Evolutionary conservation across 2,113 vertebrate species (phyloP), one percentile per base, ranked within the genome.

Genomic region (Zapus hudsonius): DNA sequence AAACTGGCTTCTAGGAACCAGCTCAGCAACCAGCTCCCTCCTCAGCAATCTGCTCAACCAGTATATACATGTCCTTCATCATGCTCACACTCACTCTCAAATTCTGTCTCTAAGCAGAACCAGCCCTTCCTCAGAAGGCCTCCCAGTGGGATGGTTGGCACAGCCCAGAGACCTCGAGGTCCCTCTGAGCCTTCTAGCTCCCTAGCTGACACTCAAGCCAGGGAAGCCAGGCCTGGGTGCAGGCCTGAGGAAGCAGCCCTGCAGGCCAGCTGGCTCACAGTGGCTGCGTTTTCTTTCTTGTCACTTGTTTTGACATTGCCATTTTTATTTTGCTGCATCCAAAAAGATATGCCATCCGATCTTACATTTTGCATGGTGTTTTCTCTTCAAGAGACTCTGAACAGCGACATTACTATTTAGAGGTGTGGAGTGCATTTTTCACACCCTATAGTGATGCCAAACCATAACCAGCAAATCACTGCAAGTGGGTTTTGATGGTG

Each of bases 1-100:
- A 3, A 0, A 0, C 0, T 1, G 55, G 38, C 0, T 40, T 15
- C 52, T 8, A 61, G 69, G n/a, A 38, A 5, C 0, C 0, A 10
- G 25, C 38, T 12, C n/a, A 22, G 63, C 20, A 36, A 3, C 12
- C 16, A 33, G 36, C 15, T 33, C 7, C 25, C 1, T 0, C 4
- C 0, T 6, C 12, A 0, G 27, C 20, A 7, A 15, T 75, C 5
- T 47, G 36, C 22, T 16, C 44, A 20, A 33, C 36, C 57, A 59
- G 15, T 59, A 8, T 59, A 16, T 16, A 3, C 22, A 13, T 29
- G 0, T 1, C 1, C n/a, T 23, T 20, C 23, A 7, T n/a, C 69
- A 38, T 22, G 36, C 67, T 70, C 67, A 61, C 25, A 27, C 61
- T 63, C 69, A 38, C 12, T 36, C 38, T 72, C 38, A 25, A 7